These are phyloP conservation scores for Sisyra terminalis DNA, from an alignment of 2,888 invertebrate genomes.

Conservation along the genomic window DNA sequence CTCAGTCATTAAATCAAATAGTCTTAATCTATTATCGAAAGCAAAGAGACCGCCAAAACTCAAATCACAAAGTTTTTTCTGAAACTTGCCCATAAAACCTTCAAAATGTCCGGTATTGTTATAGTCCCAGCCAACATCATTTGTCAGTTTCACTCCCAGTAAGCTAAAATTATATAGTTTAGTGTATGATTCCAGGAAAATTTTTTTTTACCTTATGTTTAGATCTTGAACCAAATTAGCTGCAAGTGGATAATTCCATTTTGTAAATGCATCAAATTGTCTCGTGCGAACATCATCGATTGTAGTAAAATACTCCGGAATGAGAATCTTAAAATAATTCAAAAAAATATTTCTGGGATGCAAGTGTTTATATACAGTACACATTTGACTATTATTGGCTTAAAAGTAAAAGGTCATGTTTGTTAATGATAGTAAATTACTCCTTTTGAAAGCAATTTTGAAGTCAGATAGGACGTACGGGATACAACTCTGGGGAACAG, in stretches of 20 bases:
- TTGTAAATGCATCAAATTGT: conserved; percentile 28
- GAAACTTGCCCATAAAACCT: conserved; percentile 36
- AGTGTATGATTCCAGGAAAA: conserved; percentile 23
- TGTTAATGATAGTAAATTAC: too few relatives aligned
- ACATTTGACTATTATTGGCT: too few relatives aligned
- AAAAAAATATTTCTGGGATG: too few relatives aligned
- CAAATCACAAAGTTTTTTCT: conserved; percentile 34
- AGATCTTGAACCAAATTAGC: conserved; percentile 23
- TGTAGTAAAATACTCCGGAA: conserved; percentile 10
- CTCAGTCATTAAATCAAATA: conserved; percentile 35
- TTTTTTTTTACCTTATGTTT: conserved; percentile 23
- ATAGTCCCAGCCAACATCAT: conserved; percentile 34
- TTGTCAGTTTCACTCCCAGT: conserved; percentile 8
- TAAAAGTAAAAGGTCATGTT: too few relatives aligned
- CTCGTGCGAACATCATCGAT: conserved; percentile 22
- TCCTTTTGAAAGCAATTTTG: too few relatives aligned
- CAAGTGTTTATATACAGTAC: too few relatives aligned
- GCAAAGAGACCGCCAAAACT: conserved; percentile 36
- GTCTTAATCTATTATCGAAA: conserved; percentile 34
- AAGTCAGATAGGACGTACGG: too few relatives aligned
- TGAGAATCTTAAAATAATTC: conserved; percentile 1
- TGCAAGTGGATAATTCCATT: conserved; percentile 25
- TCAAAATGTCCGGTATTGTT: conserved; percentile 41
- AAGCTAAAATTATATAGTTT: too few relatives aligned
- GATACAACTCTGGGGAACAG: too few relatives aligned